A percentile compares a stretch with the other conserved stretches of the same genome.
Conservation (phyloP, 2,888 invertebrate genomes). For the Tiliacea citrago region DNA sequence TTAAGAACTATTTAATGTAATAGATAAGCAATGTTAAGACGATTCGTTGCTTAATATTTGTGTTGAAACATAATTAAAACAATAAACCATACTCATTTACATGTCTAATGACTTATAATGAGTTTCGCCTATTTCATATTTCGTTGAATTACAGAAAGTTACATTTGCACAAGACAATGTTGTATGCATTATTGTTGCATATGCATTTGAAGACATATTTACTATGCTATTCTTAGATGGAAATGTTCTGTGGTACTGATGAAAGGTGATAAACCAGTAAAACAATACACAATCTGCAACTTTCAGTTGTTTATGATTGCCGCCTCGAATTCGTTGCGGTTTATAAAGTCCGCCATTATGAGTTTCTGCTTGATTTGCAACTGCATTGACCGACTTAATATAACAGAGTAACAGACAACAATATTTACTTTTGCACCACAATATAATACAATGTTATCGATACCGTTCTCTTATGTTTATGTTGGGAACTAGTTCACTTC, state of each 20-base stretch:
- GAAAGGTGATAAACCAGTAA: conserved; percentile 12
- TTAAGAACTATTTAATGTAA: background rate
- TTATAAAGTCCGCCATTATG: conserved; percentile 16
- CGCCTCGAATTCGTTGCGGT: conserved; percentile 17
- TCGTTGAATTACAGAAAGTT: conserved; percentile 29
- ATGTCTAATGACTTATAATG: conserved; percentile 46
- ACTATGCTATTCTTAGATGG: background rate
- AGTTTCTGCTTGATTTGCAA: conserved; percentile 45
- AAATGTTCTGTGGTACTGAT: conserved; percentile 4
- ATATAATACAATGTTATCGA: conserved; percentile 11
- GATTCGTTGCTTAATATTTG: conserved; percentile 5
- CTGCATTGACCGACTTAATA: conserved; percentile 27
- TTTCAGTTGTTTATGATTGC: conserved; percentile 21
- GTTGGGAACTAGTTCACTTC: conserved; percentile 6
- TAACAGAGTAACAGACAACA: conserved; percentile 6
- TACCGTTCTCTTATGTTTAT: background rate
- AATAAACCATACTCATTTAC: conserved; percentile 38
- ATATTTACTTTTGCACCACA: conserved; percentile 24
- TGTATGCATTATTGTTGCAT: conserved; percentile 18
- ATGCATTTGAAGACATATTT: conserved; percentile 21
- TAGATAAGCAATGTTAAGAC: background rate
- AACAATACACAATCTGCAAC: conserved; percentile 17
- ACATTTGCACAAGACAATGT: conserved; percentile 26
- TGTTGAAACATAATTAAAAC: conserved; percentile 14
- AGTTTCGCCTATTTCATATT: conserved; percentile 26